Conservation (phyloP, 1,140 invertebrate genomes). For the Batillaria attramentaria region DNA sequence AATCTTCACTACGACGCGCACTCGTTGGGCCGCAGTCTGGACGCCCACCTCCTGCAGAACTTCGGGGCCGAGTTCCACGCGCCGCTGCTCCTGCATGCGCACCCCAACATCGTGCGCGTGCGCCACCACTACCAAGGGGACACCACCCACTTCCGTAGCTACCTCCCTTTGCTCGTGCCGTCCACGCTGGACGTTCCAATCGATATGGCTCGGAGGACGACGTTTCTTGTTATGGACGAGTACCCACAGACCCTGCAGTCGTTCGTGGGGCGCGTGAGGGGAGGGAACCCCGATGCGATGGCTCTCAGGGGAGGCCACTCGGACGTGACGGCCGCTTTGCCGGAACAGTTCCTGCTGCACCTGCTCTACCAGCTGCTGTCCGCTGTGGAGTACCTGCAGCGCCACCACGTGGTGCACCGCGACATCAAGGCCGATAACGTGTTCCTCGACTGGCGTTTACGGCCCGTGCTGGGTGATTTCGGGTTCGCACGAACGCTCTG, state of each 20-base stretch:
- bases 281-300: too few relatives aligned
- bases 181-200: conserved; percentile 40
- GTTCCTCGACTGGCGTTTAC: conserved; percentile 45
- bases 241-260: conserved; percentile 47
- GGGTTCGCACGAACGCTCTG: conserved; percentile 35
- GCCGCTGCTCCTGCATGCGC: conserved; percentile 33
- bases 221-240: conserved; percentile 48
- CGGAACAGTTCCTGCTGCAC: conserved; percentile 43
- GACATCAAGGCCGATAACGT: conserved; percentile 56
- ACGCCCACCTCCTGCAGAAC: conserved; percentile 34
- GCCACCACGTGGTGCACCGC: conserved; percentile 46
- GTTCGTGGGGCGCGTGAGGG: conserved; percentile 43
- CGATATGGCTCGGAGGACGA: conserved; percentile 48
- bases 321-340: too few relatives aligned
- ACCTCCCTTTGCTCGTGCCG: conserved; percentile 37
- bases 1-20: conserved; percentile 36
- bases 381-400: conserved; percentile 41
- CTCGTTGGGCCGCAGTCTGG: conserved; percentile 43
- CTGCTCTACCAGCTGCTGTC: conserved; percentile 52
- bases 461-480: conserved; percentile 49
- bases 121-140: conserved; percentile 46
- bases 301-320: too few relatives aligned
- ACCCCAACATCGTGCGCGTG: conserved; percentile 48
- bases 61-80: conserved; percentile 48
- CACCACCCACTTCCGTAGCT: conserved; percentile 42